phyloP scores from a whole-genome alignment of 1,140 invertebrate genomes.

The Agrilus planipennis region DNA sequence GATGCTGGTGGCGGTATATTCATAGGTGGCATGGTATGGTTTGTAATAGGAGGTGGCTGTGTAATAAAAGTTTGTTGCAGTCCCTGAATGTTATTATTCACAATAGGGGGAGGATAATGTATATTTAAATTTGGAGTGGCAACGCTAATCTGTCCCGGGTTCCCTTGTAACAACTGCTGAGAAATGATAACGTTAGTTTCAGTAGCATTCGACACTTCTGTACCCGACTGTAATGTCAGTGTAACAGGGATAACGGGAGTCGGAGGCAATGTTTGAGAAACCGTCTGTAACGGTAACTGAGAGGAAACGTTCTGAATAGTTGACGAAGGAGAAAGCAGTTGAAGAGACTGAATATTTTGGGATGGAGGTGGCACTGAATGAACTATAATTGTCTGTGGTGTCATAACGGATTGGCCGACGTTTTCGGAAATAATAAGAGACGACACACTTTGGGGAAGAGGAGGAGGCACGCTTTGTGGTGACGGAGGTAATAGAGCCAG shows the following conservation, averaged over 20 bases:
- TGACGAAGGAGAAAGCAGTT: neutral
- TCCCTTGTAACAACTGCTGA: too few species aligned
- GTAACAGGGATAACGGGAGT: conserved; percentile 15
- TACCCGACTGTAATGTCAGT: conserved; percentile 13
- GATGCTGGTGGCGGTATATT: conserved; percentile 35
- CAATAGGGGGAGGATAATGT: conserved; percentile 24
- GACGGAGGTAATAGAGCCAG: conserved; percentile 7
- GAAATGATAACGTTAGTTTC: too few species aligned
- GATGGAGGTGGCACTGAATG: conserved; percentile 14
- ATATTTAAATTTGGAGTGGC: conserved; percentile 30
- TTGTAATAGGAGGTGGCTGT: conserved; percentile 22
- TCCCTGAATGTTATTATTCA: conserved; percentile 26
- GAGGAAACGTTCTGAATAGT: conserved; percentile 2
- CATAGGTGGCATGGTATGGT: conserved; percentile 35
- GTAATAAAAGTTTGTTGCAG: conserved; percentile 23
- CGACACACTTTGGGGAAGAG: too few species aligned
- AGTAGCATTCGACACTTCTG: too few species aligned
- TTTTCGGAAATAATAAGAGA: too few species aligned
- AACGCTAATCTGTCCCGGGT: too few species aligned
- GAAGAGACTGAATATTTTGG: conserved; percentile 1
- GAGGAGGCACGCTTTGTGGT: conserved; percentile 4
- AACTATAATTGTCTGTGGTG: conserved; percentile 14
- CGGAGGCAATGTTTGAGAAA: conserved; percentile 12
- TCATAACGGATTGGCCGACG: conserved; percentile 11
- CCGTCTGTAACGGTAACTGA: conserved; percentile 7